These are phyloP conservation scores for Epistrophella euchroma DNA, from an alignment of 2,888 invertebrate genomes.

Conservation along the genomic window DNA sequence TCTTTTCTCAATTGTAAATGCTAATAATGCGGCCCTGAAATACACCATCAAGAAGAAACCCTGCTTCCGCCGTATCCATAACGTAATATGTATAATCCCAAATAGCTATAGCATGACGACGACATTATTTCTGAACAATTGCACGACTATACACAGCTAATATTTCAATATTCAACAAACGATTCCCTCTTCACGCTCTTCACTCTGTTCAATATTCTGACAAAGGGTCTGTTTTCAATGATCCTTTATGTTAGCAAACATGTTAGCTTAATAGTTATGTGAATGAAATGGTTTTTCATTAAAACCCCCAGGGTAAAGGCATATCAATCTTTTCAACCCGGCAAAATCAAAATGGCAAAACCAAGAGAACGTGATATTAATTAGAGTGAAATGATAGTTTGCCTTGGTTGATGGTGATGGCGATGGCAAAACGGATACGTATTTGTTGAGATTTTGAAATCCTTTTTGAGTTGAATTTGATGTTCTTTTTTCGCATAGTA, in stretches of 20 bases:
- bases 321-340: conserved; percentile 16
- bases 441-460: background rate
- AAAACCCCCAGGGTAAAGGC: background rate
- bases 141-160: conserved; percentile 15
- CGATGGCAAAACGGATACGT: background rate
- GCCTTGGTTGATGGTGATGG: background rate
- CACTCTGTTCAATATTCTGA: conserved; percentile 10
- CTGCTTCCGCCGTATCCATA: background rate
- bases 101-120: background rate
- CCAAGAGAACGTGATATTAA: conserved; percentile 9
- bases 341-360: conserved; percentile 19
- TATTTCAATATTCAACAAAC: conserved; percentile 7
- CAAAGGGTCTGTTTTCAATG: conserved; percentile 8
- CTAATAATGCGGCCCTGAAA: conserved; percentile 11
- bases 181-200: background rate
- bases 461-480: background rate
- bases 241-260: conserved; percentile 1
- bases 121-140: conserved; percentile 9
- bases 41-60: background rate
- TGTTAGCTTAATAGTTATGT: conserved; percentile 11
- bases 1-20: background rate
- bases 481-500: background rate
- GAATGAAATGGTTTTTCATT: conserved; percentile 3
- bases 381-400: conserved; percentile 2
- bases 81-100: conserved; percentile 3